These are phyloP conservation scores for Zonotrichia leucophrys DNA, from an alignment of 2,113 vertebrate species.

Conservation along the genomic window DNA sequence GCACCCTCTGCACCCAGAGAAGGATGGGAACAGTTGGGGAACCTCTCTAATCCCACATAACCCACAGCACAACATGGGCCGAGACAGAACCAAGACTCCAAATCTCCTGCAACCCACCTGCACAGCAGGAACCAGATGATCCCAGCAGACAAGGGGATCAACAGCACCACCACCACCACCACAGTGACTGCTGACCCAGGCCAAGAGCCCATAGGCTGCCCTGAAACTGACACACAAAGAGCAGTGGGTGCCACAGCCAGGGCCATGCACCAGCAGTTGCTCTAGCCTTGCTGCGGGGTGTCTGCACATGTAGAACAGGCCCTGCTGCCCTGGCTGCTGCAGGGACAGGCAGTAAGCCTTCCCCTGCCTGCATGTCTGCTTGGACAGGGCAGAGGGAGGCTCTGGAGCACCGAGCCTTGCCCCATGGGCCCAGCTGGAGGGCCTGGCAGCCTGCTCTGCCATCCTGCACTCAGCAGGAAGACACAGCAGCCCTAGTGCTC, in stretches of 20 bases:
- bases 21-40: neutral
- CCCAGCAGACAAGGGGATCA: neutral
- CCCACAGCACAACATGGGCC: too few species aligned
- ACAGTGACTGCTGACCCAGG: neutral
- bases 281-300: too few species aligned
- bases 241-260: neutral
- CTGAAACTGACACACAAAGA: neutral
- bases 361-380: neutral
- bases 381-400: neutral
- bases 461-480: neutral
- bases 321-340: neutral
- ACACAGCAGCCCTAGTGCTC: neutral
- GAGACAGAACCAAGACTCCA: neutral
- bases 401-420: neutral
- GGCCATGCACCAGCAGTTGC: accelerated
- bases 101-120: neutral
- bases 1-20: neutral
- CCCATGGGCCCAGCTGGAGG: neutral
- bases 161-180: neutral
- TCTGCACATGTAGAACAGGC: accelerated
- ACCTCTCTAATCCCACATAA: neutral
- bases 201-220: neutral
- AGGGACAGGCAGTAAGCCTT: neutral
- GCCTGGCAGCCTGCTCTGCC: neutral
- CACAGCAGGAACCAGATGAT: neutral